These are phyloP conservation scores for Allygus modestus DNA, from an alignment of 2,888 invertebrate genomes.

Conservation along the genomic window DNA sequence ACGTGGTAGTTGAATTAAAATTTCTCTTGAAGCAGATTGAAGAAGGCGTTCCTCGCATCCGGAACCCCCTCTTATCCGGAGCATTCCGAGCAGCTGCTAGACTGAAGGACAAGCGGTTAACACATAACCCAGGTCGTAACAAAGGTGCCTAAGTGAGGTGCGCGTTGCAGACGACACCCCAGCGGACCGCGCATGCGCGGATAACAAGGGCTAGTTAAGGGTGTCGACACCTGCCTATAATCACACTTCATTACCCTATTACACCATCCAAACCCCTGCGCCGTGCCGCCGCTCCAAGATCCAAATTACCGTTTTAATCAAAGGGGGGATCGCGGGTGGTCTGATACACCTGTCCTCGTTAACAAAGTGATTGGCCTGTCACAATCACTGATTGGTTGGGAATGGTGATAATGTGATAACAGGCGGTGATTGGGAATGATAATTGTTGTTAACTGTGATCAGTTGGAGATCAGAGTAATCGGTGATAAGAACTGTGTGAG, in stretches of 20 bases:
- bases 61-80: no score
- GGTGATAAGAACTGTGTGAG: no score
- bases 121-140: background rate
- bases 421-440: background rate
- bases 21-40: no score
- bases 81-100: background rate
- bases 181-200: background rate
- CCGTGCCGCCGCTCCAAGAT: background rate
- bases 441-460: no score
- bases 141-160: background rate
- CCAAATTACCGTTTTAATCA: slow-evolving; percentile 47
- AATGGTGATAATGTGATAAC: background rate
- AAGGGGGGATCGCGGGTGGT: slow-evolving; percentile 34
- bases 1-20: no score
- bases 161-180: background rate
- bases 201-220: slow-evolving; percentile 40
- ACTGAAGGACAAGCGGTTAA: background rate
- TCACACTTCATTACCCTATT: slow-evolving; percentile 56
- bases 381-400: background rate
- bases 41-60: no score
- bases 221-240: slow-evolving; percentile 34
- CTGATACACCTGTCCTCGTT: slow-evolving; percentile 38
- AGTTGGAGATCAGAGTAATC: no score
- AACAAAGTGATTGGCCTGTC: slow-evolving; percentile 6
- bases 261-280: background rate